Evolutionary conservation across 2,113 vertebrate genomes (phyloP).

Genomic region (Syngnathoides biaculeatus): DNA sequence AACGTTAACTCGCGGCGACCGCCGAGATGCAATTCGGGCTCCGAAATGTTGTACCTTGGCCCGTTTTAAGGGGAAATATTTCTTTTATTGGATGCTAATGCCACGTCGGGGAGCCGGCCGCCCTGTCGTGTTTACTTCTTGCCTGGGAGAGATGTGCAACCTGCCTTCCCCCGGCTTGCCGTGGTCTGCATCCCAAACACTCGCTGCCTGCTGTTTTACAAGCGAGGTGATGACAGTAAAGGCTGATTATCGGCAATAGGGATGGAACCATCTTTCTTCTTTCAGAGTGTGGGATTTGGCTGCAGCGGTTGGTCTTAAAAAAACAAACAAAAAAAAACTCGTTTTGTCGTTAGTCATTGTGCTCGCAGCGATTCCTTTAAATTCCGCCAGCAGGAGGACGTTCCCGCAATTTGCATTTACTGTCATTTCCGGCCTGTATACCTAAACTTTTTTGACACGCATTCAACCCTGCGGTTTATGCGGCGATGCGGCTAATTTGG

Average conservation of each 20-base stretch:
- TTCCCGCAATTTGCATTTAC: too few relatives aligned
- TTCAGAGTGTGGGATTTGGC: background rate
- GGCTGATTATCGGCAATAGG: slow-evolving; percentile 23
- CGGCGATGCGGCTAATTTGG: too few relatives aligned
- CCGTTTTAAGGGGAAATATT: slow-evolving; percentile 26
- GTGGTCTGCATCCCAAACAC: slow-evolving; percentile 39
- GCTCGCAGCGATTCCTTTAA: slow-evolving; percentile 7
- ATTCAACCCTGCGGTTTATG: too few relatives aligned
- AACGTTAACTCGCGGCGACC: background rate
- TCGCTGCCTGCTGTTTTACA: slow-evolving; percentile 18
- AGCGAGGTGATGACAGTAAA: slow-evolving; percentile 12
- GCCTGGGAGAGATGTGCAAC: slow-evolving; percentile 44
- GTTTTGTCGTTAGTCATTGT: background rate
- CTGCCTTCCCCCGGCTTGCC: slow-evolving; percentile 24
- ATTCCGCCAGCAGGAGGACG: background rate
- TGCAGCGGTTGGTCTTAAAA: background rate
- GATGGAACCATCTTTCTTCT: background rate
- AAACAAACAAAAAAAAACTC: background rate
- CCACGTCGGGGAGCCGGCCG: slow-evolving; percentile 36
- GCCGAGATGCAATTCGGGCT: slow-evolving; percentile 13
- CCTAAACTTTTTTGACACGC: too few relatives aligned
- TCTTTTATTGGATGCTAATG: slow-evolving; percentile 36
- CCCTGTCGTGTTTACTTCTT: slow-evolving; percentile 46
- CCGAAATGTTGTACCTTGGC: background rate
- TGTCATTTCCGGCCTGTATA: too few relatives aligned